Evolutionary conservation across 2,797 vertebrate genomes (phyloP), one percentile per base, ranked within the genome.

Genomic region (Galago senegalensis): DNA sequence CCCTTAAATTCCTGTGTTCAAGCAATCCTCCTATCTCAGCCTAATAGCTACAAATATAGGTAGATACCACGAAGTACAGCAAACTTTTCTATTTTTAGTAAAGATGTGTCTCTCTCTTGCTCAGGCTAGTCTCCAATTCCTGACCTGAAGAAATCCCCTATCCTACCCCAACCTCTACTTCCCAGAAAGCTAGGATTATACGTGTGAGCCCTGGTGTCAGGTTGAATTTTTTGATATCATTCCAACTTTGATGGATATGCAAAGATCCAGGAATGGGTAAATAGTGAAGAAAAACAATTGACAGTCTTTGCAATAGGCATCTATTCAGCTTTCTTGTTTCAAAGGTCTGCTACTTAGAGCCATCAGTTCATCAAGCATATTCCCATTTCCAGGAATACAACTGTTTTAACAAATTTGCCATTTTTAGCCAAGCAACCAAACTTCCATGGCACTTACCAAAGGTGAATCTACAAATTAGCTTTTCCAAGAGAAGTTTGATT

Each of bases 271-370:
- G 27, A 91, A 89, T 60, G 58, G 25, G 31, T 75, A 96, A 72
- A 75, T n/a, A 60, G 29, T 84, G 84, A 92, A 31, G 17, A 58
- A 76, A 56, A 87, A 43, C 23, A 94, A 75, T 7, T 4, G 21
- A 53, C 60, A 63, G 7, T 89, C 87, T 7, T 87, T 90, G 11
- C n/a, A 75, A 85, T 37, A 46, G 11, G 17, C 9, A 75, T 83
- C 49, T 89, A 86, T 69, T 61, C 69, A 83, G 37, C 73, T 86
- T 94, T 81, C 29, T 60, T 84, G 10, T 87, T 81, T 92, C 23
- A 95, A 80, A 96, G 49, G 10, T 9, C 12, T 89, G 17, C 29
- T 53, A 93, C 20, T 93, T 76, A 83, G 37, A 95, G 70, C 13
- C 60, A 67, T 83, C 83, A 58, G n/a, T 91, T 80, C 27, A 92